These are phyloP conservation scores for Choristoneura rosaceana DNA, from an alignment of 2,888 invertebrate genomes.

Conservation along the genomic window DNA sequence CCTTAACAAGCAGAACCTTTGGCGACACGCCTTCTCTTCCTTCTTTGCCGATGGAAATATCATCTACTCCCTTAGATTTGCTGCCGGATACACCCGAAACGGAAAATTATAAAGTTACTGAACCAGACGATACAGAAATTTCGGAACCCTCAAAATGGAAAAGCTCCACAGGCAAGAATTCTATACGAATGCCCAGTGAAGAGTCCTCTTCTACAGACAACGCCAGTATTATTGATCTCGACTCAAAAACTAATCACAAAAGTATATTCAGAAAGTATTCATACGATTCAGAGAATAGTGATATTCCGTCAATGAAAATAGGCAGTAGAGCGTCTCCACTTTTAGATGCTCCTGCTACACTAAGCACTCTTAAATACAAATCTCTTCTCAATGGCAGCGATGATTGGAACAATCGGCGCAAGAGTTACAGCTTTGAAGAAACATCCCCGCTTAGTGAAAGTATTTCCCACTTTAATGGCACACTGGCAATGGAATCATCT, in stretches of 20 bases:
- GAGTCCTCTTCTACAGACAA: conserved; percentile 80
- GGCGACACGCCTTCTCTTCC: conserved; percentile 34
- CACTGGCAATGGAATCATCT: conserved; percentile 88
- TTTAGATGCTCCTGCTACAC: conserved; percentile 67
- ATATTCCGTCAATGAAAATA: conserved; percentile 61
- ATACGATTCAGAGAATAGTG: conserved; percentile 72
- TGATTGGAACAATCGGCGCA: conserved; percentile 90
- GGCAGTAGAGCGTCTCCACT: conserved; percentile 68
- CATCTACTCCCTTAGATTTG: conserved; percentile 73
- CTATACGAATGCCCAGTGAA: conserved; percentile 88
- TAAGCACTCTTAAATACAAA: conserved; percentile 78
- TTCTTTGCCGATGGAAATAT: conserved; percentile 71
- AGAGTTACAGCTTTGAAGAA: conserved; percentile 90
- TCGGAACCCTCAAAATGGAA: conserved; percentile 88
- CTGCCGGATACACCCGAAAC: conserved; percentile 65
- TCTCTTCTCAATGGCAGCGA: conserved; percentile 72
- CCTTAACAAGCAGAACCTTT: conserved; percentile 56
- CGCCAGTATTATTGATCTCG: conserved; percentile 77
- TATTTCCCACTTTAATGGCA: conserved; percentile 71
- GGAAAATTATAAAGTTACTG: conserved; percentile 79
- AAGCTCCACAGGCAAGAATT: conserved; percentile 87
- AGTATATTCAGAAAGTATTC: conserved; percentile 68
- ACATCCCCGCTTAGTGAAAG: conserved; percentile 69
- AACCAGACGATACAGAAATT: conserved; percentile 84
- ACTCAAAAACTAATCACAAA: conserved; percentile 62